Evolutionary conservation across 1,140 invertebrate genomes (phyloP), one percentile per base, ranked within the genome.

Genomic region (Probaryconus sp.): DNA sequence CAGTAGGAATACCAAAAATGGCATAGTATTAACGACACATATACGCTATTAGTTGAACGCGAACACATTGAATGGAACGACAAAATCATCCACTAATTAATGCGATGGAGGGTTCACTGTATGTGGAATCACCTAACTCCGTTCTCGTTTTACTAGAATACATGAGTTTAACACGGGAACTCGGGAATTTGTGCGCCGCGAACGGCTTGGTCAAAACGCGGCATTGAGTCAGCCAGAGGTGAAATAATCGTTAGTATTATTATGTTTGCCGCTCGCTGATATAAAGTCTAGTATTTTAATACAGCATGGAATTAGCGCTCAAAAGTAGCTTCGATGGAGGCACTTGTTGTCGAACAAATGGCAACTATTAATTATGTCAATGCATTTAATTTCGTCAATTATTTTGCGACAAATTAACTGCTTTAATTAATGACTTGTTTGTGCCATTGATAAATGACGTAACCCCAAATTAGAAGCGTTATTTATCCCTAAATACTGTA

Each of bases 11-110:
- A 17, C 5, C 24, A 31, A 60, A 24, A 65, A 53, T 37, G 33
- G 43, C 28, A 18, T 11, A 20, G 42, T 18, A 56, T 73, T 73
- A 73, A 67, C 58, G 38, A 51, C 58, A 43, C 21, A 58, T 30
- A 56, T 65, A 48, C 24, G 58, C 60, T 71, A 63, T 71, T 74
- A 67, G 51, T 31, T 17, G 58, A 65, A 76, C 43, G 60, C 63
- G 60, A 73, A 30, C 73, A 73, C 65, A 76, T 70, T 67, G 63
- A 73, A 63, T 47, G 43, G 51, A 61, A 60, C 61, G 78, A 74
- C 73, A 79, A 79, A 79, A 79, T 79, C 76, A 68, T 77, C 76
- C 64, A 47, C 75, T 76, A 78, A 79, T 79, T 78, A 79, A 78
- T 76, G 65, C 65, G 43, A 26, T 76, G 43, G 71, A 73, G 65